Evolutionary conservation across 2,888 invertebrate species (phyloP).

Genomic region (Drosophila anomalata): DNA sequence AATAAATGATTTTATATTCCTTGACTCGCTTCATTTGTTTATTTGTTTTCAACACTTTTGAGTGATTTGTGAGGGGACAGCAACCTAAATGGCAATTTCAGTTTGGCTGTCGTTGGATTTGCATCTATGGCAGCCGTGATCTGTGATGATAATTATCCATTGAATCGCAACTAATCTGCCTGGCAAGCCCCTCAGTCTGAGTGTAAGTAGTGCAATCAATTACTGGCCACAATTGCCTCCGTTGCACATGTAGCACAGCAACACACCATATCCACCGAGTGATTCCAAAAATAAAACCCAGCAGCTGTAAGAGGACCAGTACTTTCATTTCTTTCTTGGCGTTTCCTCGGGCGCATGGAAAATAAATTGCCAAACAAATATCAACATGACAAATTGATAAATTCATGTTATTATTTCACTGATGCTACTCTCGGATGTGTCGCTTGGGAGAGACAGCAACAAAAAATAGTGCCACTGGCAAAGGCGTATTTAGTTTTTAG

Average conservation of each 20-base stretch:
- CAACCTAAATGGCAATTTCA: slow-evolving; percentile 14
- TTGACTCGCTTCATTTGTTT: slow-evolving; percentile 35
- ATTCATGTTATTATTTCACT: slow-evolving; percentile 79
- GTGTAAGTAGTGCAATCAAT: slow-evolving; percentile 71
- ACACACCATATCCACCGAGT: slow-evolving; percentile 46
- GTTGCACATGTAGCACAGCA: slow-evolving; percentile 41
- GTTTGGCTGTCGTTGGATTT: slow-evolving; percentile 9
- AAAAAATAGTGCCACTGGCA: slow-evolving; percentile 8
- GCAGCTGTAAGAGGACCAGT: slow-evolving; percentile 39
- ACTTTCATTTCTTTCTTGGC: slow-evolving; percentile 11
- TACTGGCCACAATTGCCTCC: slow-evolving; percentile 74
- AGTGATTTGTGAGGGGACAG: slow-evolving; percentile 75
- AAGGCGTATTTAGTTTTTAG: slow-evolving; percentile 38
- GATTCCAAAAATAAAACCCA: slow-evolving; percentile 59
- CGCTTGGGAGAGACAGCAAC: slow-evolving; percentile 9
- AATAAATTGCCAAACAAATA: slow-evolving; percentile 80
- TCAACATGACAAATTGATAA: slow-evolving; percentile 81
- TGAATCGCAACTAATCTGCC: slow-evolving; percentile 43
- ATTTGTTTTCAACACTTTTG: slow-evolving; percentile 63
- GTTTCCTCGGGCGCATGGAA: slow-evolving; percentile 61
- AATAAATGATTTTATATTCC: slow-evolving; percentile 61
- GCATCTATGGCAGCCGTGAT: slow-evolving; percentile 37
- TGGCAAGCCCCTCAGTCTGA: slow-evolving; percentile 32
- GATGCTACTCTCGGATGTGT: slow-evolving; percentile 47
- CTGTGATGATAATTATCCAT: slow-evolving; percentile 46